Evolutionary conservation across 1,140 invertebrate species (phyloP), one percentile per base, ranked within the genome.

Genomic region (Drosophila persimilis): DNA sequence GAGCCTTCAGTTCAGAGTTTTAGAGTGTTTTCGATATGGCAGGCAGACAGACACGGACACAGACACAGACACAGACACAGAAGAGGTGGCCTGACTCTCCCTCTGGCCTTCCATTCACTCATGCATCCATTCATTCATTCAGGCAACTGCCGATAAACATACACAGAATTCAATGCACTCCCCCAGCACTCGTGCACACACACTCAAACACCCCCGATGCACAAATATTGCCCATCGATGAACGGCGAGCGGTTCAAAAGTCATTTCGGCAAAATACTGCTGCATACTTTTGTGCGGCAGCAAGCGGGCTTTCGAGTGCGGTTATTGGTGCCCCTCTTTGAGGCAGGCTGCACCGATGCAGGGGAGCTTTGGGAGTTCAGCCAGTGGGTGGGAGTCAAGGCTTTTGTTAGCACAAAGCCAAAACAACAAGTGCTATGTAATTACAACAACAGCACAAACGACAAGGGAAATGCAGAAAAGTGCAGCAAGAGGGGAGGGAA

Each of bases 401-500:
- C 73, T 67, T 83, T 81, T 83, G 79, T 83, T 83, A 70, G 74
- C 63, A 47, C 58, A 78, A 81, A 83, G 80, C 73, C 66, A 64
- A 59, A 80, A 85, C 80, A 84, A 73, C 76, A 84, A 84, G 80
- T 85, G 73, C 80, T 73, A 80, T 76, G 73, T 69, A 62, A 80
- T 84, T 80, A 73, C 72, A 80, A 64, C 73, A 61, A 45, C 61
- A 62, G 24, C 57, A 31, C 24, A 41, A 48, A 48, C 48, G 62
- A 44, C 55, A 61, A 65, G 39, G 64, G 52, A 70, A 69, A 69
- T 70, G 52, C 64, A 57, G 35, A 39, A 69, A 48, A 69, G 35
- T 44, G 35, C 52, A 69, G 35, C 9, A 39, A 43, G 64, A 44
- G 47, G 57, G 35, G 26, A 35, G 43, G 35, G 22, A 69, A 20